These are phyloP conservation scores for Tethya wilhelma DNA, from an alignment of 37 sponge, comb jelly and placozoan genomes.

Conservation along the genomic window DNA sequence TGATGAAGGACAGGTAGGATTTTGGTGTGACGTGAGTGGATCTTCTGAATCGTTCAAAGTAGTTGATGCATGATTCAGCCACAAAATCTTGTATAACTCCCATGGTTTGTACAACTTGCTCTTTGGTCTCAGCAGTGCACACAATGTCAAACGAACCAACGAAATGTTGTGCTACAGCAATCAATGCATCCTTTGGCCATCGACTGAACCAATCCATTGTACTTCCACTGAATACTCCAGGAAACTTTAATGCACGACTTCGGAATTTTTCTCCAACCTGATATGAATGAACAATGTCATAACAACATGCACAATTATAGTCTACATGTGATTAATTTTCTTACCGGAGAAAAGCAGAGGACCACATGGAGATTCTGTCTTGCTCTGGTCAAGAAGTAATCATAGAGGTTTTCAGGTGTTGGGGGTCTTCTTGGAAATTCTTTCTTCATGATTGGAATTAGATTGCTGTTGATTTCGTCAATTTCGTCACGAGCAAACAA, in stretches of 20 bases:
- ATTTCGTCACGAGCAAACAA: conserved; percentile 98
- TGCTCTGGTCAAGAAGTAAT: conserved; percentile 95
- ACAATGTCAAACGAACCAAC: conserved; percentile 80
- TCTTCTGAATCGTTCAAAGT: conserved; percentile 95
- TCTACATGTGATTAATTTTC: conserved; percentile 2
- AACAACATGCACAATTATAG: neutral
- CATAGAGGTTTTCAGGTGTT: conserved; percentile 97
- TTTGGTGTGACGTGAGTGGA: conserved; percentile 99
- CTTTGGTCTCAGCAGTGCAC: conserved; percentile 83
- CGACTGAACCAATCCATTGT: conserved; percentile 99
- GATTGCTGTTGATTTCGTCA: conserved; percentile 92
- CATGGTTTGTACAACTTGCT: conserved; percentile 94
- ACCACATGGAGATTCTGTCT: conserved; percentile 98
- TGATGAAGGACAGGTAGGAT: conserved; percentile 97
- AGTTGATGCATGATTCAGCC: conserved; percentile 94
- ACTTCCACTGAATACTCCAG: conserved; percentile 98
- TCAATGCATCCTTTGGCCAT: conserved; percentile 99
- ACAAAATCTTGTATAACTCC: conserved; percentile 97
- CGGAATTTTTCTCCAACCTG: conserved; percentile 99
- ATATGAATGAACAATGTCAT: conserved; percentile 46
- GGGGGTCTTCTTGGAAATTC: conserved; percentile 96
- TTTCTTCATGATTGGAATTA: conserved; percentile 98
- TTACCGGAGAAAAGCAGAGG: conserved; percentile 98
- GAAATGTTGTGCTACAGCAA: conserved; percentile 98
- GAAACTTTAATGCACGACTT: conserved; percentile 96